These are phyloP conservation scores for Piscicola geometra DNA, from an alignment of 2,888 invertebrate species.

Conservation along the genomic window DNA sequence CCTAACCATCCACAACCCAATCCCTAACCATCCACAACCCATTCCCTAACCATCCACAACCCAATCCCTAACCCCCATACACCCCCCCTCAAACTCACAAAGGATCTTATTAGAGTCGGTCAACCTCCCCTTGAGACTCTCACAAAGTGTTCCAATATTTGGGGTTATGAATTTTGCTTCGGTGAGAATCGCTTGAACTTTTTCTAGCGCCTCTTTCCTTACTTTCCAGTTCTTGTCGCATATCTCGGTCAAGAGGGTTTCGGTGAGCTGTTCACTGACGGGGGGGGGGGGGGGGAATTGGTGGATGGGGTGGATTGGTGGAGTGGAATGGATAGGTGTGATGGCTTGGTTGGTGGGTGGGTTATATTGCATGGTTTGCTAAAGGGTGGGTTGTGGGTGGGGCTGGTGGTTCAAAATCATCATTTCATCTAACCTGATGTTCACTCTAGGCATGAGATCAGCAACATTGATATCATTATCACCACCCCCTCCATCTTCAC, in stretches of 20 bases:
- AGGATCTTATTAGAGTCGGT: slow-evolving; percentile 88
- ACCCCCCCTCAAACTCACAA: slow-evolving; percentile 43
- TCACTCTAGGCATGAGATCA: slow-evolving; percentile 72
- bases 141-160: slow-evolving; percentile 76
- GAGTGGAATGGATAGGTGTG: background rate
- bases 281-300: background rate
- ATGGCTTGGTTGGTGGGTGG: background rate
- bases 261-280: slow-evolving; percentile 70
- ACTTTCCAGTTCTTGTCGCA: slow-evolving; percentile 70
- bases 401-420: background rate
- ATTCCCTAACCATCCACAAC: no score
- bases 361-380: no score
- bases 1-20: background rate
- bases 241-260: slow-evolving; percentile 69
- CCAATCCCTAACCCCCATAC: background rate
- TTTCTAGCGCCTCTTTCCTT: slow-evolving; percentile 70
- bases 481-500: slow-evolving; percentile 44
- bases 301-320: no score
- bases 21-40: no score
- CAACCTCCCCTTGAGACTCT: slow-evolving; percentile 71
- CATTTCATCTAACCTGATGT: slow-evolving; percentile 62
- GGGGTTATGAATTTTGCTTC: slow-evolving; percentile 77
- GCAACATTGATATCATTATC: slow-evolving; percentile 58
- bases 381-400: background rate
- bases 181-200: slow-evolving; percentile 67